Evolutionary conservation across 2,113 vertebrate species (phyloP).

Genomic region (Pterocles orientalis): DNA sequence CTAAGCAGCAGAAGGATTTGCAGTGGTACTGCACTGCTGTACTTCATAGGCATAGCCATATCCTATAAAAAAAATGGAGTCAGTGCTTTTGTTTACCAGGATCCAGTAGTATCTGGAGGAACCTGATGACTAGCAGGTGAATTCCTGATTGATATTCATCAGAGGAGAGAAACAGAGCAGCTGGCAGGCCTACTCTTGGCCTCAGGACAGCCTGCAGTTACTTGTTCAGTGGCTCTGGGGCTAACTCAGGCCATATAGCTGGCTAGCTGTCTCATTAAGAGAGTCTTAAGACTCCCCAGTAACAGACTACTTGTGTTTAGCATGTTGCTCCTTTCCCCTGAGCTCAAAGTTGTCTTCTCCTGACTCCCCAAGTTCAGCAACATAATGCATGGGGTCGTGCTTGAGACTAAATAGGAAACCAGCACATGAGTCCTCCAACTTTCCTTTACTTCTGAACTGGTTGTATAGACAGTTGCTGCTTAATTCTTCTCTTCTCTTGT

Average conservation of each 20-base stretch:
- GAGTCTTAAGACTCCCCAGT: not conserved
- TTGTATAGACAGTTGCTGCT: not conserved
- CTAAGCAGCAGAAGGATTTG: not conserved
- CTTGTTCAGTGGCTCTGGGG: not conserved
- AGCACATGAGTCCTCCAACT: rapidly evolving
- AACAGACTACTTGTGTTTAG: not conserved
- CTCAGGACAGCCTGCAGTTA: not conserved
- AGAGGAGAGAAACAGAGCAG: not conserved
- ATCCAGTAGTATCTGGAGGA: not conserved
- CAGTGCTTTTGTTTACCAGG: conserved; percentile 12
- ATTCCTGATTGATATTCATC: not conserved
- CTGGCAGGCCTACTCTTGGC: not conserved
- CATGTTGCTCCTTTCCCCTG: not conserved
- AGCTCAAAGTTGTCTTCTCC: not conserved
- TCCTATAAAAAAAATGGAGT: not conserved
- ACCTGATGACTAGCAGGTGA: not conserved
- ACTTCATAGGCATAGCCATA: not conserved
- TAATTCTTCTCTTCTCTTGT: not conserved
- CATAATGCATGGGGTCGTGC: not conserved
- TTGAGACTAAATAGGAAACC: not conserved
- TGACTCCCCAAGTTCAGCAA: not conserved
- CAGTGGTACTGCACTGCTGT: not conserved
- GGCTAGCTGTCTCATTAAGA: not conserved
- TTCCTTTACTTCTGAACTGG: not conserved
- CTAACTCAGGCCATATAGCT: not conserved